Conservation (phyloP, 2,888 invertebrate genomes). For the Pterostichus niger region DNA sequence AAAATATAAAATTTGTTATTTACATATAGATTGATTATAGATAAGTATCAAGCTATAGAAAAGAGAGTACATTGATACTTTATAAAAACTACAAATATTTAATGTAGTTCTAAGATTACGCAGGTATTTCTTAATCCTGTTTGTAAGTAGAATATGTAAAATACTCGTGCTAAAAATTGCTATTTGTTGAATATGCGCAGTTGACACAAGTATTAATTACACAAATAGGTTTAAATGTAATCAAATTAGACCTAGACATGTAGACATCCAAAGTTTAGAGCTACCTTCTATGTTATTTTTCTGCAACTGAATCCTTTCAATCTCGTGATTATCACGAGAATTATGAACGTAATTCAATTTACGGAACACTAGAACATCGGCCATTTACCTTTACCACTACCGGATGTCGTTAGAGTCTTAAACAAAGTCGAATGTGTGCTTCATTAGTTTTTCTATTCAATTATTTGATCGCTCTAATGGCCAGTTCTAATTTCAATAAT, state of each 20-base stretch:
- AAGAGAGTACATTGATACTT: too few species aligned
- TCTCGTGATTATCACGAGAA: slow-evolving; percentile 40
- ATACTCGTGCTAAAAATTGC: too few species aligned
- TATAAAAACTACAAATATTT: too few species aligned
- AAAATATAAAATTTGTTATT: too few species aligned
- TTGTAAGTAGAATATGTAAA: too few species aligned
- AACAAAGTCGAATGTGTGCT: too few species aligned
- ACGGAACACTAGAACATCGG: slow-evolving; percentile 26
- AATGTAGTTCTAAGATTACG: too few species aligned
- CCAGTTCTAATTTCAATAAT: too few species aligned
- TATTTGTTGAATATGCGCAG: not conserved
- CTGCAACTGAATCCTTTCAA: slow-evolving; percentile 50
- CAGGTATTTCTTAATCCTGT: too few species aligned
- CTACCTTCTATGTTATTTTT: not conserved
- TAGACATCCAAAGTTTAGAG: slow-evolving; percentile 17
- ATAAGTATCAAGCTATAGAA: too few species aligned
- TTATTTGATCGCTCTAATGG: slow-evolving; percentile 1
- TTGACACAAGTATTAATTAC: slow-evolving; percentile 34
- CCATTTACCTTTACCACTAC: slow-evolving; percentile 14
- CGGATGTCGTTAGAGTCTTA: too few species aligned
- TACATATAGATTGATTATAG: too few species aligned
- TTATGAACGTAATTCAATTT: slow-evolving; percentile 56
- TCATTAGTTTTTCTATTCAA: not conserved
- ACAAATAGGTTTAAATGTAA: slow-evolving; percentile 52
- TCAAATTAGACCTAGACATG: slow-evolving; percentile 32